phyloP scores from a whole-genome alignment of 1,140 invertebrate genomes.

The Phthorimaea operculella region DNA sequence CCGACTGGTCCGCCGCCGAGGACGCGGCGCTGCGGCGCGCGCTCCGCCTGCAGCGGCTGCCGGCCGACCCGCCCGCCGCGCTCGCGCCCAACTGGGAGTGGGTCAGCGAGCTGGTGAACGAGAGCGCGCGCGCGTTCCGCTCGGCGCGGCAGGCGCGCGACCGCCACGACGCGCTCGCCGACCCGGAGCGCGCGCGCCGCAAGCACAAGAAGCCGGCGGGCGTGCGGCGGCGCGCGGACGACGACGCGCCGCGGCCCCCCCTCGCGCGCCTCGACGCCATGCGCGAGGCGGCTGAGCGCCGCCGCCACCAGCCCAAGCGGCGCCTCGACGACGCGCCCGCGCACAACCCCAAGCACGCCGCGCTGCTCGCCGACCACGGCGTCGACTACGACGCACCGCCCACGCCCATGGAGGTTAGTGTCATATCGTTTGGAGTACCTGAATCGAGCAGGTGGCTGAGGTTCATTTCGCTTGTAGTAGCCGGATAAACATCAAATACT shows the following conservation, averaged over 20 bases:
- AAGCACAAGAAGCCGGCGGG: conserved; percentile 76
- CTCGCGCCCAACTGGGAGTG: conserved; percentile 96
- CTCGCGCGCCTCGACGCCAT: conserved; percentile 82
- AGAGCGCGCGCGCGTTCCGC: conserved; percentile 87
- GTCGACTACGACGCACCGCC: conserved; percentile 89
- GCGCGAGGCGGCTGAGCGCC: conserved; percentile 75
- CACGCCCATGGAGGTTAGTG: conserved; percentile 82
- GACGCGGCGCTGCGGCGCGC: conserved; percentile 91
- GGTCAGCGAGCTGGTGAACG: conserved; percentile 91
- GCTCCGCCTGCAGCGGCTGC: conserved; percentile 75
- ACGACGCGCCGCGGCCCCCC: conserved; percentile 52
- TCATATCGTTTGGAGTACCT: too few species aligned
- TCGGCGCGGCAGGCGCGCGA: conserved; percentile 90
- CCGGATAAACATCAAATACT: too few species aligned
- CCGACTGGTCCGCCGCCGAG: conserved; percentile 91
- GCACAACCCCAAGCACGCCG: conserved; percentile 88
- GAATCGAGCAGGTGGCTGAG: too few species aligned
- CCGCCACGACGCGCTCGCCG: conserved; percentile 89
- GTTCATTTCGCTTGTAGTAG: too few species aligned
- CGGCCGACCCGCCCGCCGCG: conserved; percentile 61
- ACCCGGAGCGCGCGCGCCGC: conserved; percentile 86
- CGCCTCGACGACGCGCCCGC: conserved; percentile 76
- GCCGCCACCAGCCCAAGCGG: conserved; percentile 78
- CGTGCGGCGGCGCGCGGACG: conserved; percentile 73
- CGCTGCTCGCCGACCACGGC: conserved; percentile 82